A percentile compares a stretch with the other conserved stretches of the same genome.
Evolutionary conservation across 2,113 vertebrate genomes (phyloP).

Genomic region (Lynx canadensis): DNA sequence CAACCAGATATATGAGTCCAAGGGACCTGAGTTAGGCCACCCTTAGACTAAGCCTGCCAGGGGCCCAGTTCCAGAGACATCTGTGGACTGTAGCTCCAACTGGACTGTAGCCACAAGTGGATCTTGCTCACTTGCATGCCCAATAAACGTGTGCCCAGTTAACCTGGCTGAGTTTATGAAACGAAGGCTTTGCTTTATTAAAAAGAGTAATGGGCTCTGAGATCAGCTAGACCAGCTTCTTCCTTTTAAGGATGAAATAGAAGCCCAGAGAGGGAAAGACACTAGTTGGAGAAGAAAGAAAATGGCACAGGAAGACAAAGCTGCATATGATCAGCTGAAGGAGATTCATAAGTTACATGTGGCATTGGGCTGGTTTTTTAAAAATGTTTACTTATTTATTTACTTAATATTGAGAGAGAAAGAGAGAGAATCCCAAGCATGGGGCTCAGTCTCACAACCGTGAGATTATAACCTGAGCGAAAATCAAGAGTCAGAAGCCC

Average conservation of each 20-base stretch:
- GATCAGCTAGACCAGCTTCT: neutral
- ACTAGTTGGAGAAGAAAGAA: neutral
- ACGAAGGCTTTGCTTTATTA: slow-evolving; percentile 23
- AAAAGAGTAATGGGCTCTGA: neutral
- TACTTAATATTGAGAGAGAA: too few relatives aligned
- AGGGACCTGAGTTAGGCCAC: neutral
- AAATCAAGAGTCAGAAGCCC: too few relatives aligned
- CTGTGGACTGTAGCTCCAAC: neutral
- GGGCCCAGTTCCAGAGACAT: neutral
- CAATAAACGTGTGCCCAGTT: neutral
- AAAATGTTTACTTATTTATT: too few relatives aligned
- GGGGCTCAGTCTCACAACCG: too few relatives aligned
- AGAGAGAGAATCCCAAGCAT: too few relatives aligned
- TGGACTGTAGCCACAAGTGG: neutral
- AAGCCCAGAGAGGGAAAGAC: neutral
- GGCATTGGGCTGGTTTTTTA: neutral
- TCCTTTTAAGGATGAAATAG: neutral
- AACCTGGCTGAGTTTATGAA: neutral
- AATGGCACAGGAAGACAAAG: neutral
- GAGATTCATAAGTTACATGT: neutral
- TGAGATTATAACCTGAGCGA: too few relatives aligned
- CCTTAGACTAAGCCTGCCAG: neutral
- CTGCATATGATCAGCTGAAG: neutral
- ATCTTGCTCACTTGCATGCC: neutral
- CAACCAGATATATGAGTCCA: neutral